Base-by-base conservation (phyloP, 2,888 invertebrate species). In the Pantelozetes paolii region DNA sequence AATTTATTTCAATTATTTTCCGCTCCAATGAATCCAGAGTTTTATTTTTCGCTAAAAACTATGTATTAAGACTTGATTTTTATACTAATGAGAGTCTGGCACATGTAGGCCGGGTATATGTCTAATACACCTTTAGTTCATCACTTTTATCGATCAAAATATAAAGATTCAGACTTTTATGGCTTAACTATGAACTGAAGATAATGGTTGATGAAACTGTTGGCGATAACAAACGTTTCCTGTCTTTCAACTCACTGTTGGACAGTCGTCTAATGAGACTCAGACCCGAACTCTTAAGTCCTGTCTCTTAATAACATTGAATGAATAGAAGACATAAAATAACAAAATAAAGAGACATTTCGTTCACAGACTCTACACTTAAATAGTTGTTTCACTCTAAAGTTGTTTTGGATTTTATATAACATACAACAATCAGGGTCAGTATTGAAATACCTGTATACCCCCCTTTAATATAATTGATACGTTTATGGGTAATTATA, bases 161-260 rank as follows among this genome's bases (percentile, higher is more conserved):
- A 18, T 15, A 18, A 15, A 45, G 45, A 13, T 9, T 36, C 9
- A 36, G 36, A 36, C 36, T 36, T 36, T 36, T 36, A 8, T 36
- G 13, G 50, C 20, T 50, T 50, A 50, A 50, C 20, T 50, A n/a
- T 50, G 50, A 20, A 3, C 50, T 50, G 50, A 50, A 50, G 50
- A 50, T 50, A 50, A 50, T 23, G 23, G 45, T 45, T 45, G 9
- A 18, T 18, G 15, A 45, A 40, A 45, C 45, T 50, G 23, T 50
- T 50, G 50, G 50, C n/a, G 50, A 50, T 50, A 50, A 50, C 50
- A n/a, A 50, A 50, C 23, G 20, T 50, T 50, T 50, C 50, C 50
- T 50, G 20, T 23, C 20, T 50, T 50, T 50, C 23, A 20, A 15
- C 20, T n/a, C 23, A 8, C 5, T 20, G 50, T 50, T 50, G 50